Percentiles rank a stretch among this genome's conserved stretches.
Evolutionary conservation across 64 coral and sea anemone species (phyloP).

Genomic region (Montipora cactus): DNA sequence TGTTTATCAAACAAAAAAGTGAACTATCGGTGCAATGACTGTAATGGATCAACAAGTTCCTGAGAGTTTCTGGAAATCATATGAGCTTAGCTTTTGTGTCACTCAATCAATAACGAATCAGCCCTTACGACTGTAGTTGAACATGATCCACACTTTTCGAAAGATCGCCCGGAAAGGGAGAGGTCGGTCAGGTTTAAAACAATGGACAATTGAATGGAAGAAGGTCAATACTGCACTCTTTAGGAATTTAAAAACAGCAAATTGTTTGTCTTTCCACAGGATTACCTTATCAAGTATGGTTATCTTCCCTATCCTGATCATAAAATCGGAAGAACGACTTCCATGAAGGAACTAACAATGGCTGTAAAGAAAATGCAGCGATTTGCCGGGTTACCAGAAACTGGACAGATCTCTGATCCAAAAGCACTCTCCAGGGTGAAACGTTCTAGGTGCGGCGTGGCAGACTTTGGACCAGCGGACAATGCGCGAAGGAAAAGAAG

Average conservation of each 20-base stretch:
- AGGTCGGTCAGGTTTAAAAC: not conserved
- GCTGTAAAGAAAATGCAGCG: slow-evolving; percentile 73
- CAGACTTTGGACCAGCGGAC: slow-evolving; percentile 74
- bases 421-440: slow-evolving; percentile 55
- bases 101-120: too few relatives aligned
- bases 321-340: slow-evolving; percentile 40
- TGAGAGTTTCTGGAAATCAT: too few relatives aligned
- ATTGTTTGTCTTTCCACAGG: slow-evolving; percentile 24
- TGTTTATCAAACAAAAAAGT: too few relatives aligned
- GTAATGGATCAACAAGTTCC: too few relatives aligned
- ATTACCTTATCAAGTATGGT: slow-evolving; percentile 67
- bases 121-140: too few relatives aligned
- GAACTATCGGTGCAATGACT: too few relatives aligned
- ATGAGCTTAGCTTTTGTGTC: too few relatives aligned
- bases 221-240: not conserved
- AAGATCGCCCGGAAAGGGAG: not conserved
- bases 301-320: slow-evolving; percentile 62
- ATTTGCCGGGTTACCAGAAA: slow-evolving; percentile 65
- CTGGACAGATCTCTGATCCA: slow-evolving; percentile 46
- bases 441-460: slow-evolving; percentile 55
- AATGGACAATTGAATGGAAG: not conserved
- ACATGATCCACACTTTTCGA: not conserved
- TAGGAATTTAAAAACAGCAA: not conserved
- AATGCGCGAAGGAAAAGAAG: slow-evolving; percentile 61
- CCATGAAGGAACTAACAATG: slow-evolving; percentile 1